Evolutionary conservation across 2,113 vertebrate species (phyloP).

Genomic region (Podarcis muralis): DNA sequence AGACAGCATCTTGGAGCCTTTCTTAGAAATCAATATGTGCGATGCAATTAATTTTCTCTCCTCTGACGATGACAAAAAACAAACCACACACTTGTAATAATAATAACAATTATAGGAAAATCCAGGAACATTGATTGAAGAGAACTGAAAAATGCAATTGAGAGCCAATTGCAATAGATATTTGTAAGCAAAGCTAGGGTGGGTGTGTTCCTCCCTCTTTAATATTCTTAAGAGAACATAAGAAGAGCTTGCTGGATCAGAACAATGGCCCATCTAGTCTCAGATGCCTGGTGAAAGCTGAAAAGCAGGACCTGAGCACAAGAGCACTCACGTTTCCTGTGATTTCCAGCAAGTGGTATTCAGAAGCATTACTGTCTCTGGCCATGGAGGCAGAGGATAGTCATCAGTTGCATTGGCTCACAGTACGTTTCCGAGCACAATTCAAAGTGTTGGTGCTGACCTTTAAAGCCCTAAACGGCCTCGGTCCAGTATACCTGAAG

Average conservation of each 20-base stretch:
- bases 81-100: not conserved
- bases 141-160: constrained; percentile 7
- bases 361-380: no score
- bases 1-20: constrained; percentile 54
- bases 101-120: not conserved
- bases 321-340: no score
- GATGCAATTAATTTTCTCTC: constrained; percentile 26
- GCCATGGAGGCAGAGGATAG: no score
- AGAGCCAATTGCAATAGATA: constrained; percentile 32
- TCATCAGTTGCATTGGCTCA: no score
- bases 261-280: no score
- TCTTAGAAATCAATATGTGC: constrained; percentile 49
- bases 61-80: constrained; percentile 44
- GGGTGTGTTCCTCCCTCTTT: constrained; percentile 1
- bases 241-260: not conserved
- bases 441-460: no score
- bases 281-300: no score
- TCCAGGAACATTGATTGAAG: not conserved
- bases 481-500: no score
- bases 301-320: no score
- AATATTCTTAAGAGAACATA: not conserved
- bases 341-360: no score
- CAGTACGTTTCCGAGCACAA: no score
- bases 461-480: no score
- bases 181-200: constrained; percentile 20